phyloP scores from a whole-genome alignment of 1,140 invertebrate species.

The Mycetomoellerius zeteki region DNA sequence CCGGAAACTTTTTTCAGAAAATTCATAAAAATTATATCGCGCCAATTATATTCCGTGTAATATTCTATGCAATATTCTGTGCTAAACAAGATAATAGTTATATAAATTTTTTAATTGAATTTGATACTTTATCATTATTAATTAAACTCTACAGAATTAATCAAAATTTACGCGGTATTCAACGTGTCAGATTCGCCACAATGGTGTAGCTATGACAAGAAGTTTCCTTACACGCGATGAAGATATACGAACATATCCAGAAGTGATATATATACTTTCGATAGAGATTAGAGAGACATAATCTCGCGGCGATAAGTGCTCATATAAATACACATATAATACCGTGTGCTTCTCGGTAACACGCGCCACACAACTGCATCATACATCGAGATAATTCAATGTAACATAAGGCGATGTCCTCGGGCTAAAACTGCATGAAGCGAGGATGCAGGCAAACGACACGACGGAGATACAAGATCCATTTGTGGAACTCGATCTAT shows the following conservation, averaged over 20 bases:
- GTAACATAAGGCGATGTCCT: conserved; percentile 33
- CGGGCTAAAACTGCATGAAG: conserved; percentile 15
- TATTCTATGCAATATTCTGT: background rate
- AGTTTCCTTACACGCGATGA: conserved; percentile 23
- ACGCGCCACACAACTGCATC: conserved; percentile 17
- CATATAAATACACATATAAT: conserved; percentile 35
- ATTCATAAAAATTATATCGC: background rate
- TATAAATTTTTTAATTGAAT: background rate
- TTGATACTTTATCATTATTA: background rate
- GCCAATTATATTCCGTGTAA: background rate
- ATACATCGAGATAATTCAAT: conserved; percentile 15
- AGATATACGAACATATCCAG: conserved; percentile 28
- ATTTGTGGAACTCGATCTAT: background rate
- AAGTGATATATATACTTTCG: background rate
- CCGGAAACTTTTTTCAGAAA: background rate
- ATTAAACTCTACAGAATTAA: background rate
- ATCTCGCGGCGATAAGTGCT: conserved; percentile 39
- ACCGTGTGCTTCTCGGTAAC: conserved; percentile 26
- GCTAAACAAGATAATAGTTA: background rate
- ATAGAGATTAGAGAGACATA: conserved; percentile 47
- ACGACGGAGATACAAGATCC: background rate
- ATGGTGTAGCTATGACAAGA: background rate
- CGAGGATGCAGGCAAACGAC: background rate
- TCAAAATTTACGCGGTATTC: background rate
- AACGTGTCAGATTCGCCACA: background rate